A percentile compares a stretch with the other conserved stretches of the same genome.
Conservation (phyloP, 2,888 invertebrate species). For the Emmelina monodactyla region DNA sequence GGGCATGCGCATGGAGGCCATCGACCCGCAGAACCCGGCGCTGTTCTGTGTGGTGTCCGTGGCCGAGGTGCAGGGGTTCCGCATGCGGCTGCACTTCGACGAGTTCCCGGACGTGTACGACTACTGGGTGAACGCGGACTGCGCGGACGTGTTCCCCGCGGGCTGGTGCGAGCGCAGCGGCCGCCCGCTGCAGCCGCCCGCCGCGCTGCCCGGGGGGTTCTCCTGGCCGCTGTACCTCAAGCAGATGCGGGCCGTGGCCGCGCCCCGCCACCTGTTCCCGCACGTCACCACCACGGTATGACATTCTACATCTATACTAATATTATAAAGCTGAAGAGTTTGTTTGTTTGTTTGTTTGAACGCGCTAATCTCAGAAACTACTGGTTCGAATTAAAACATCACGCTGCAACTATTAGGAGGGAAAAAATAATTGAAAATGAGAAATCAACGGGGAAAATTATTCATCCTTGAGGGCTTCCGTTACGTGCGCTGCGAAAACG, state of each 20-base stretch:
- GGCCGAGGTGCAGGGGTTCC: slow-evolving; percentile 81
- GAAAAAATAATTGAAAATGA: no score
- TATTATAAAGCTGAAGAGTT: no score
- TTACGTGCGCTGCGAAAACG: no score
- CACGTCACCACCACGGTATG: slow-evolving; percentile 72
- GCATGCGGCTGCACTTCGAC: slow-evolving; percentile 90
- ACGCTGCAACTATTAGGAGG: no score
- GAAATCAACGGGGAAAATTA: no score
- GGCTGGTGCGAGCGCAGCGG: slow-evolving; percentile 93
- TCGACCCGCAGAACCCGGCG: slow-evolving; percentile 91
- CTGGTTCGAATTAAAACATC: no score
- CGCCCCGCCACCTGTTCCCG: slow-evolving; percentile 79
- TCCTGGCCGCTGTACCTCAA: slow-evolving; percentile 87
- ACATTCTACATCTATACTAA: no score
- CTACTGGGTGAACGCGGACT: slow-evolving; percentile 94
- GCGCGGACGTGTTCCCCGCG: slow-evolving; percentile 88
- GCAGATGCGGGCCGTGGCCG: slow-evolving; percentile 75
- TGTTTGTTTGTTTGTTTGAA: no score
- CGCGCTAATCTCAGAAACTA: no score
- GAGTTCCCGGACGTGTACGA: slow-evolving; percentile 89
- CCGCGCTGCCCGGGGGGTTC: slow-evolving; percentile 69
- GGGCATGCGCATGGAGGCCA: slow-evolving; percentile 92
- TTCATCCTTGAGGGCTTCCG: no score
- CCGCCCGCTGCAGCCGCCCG: slow-evolving; percentile 81
- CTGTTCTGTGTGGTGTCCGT: slow-evolving; percentile 89